Evolutionary conservation across 2,113 vertebrate genomes (phyloP).

Genomic region (Toxotes jaculatrix): DNA sequence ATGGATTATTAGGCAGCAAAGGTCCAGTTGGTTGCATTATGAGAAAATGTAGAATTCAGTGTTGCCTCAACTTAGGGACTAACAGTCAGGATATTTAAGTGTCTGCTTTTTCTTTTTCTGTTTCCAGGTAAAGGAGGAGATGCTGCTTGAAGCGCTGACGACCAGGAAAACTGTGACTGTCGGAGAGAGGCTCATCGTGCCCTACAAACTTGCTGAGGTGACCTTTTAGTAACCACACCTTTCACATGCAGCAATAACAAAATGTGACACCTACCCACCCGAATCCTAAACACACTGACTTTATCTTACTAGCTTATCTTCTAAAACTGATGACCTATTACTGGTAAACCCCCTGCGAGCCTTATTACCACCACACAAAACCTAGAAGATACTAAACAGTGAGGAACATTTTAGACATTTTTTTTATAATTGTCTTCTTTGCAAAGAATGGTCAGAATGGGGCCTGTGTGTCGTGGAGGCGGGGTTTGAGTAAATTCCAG

Average conservation of each 20-base stretch:
- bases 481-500: background rate
- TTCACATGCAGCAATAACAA: background rate
- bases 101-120: background rate
- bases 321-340: background rate
- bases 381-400: background rate
- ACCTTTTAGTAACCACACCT: slow-evolving; percentile 1
- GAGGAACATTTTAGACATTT: background rate
- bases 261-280: background rate
- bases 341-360: background rate
- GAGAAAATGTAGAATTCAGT: background rate
- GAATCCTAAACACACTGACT: background rate
- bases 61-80: background rate
- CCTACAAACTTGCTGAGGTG: slow-evolving; percentile 96
- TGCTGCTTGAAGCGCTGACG: slow-evolving; percentile 96
- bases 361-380: background rate
- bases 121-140: slow-evolving; percentile 95
- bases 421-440: background rate
- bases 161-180: slow-evolving; percentile 97
- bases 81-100: background rate
- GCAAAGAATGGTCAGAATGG: background rate
- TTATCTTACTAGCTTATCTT: background rate
- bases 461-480: background rate
- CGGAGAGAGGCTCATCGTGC: slow-evolving; percentile 95
- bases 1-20: background rate
- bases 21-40: background rate